Evolutionary conservation across 2,888 invertebrate species (phyloP), one percentile per base, ranked within the genome.

Genomic region (Sinhomidia bicolor): DNA sequence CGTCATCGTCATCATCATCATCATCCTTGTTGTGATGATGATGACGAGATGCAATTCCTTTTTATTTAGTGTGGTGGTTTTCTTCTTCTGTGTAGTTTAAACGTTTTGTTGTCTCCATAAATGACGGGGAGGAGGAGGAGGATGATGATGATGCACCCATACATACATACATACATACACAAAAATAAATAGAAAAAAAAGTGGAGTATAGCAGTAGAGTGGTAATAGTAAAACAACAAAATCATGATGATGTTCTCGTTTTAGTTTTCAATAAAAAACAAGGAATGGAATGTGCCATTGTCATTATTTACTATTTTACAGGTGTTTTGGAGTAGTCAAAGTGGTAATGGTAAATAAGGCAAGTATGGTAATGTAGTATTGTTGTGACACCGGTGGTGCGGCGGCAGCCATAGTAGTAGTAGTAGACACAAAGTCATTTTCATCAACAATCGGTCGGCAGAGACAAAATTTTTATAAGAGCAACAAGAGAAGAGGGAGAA

Each of bases 261-360:
- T 82, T 74, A 20, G 41, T 76, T 86, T 82, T 62, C 26, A 79
- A 32, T 62, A 23, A n/a, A 41, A 71, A 71, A 71, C 26, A 23
- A 23, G 17, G 29, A 26, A 80, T 76, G 68, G 84, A 88, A 83
- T 85, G 71, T 85, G 84, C 84, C 71, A 74, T 71, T 85, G 89
- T 89, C 85, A 84, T 88, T 79, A 78, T 83, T 79, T 84, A 80
- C 84, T 84, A 68, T 36, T 57, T 83, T 74, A 60, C 74, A 84
- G 76, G 84, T 84, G 36, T 9, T 65, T 23, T n/a, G 20, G 20
- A 23, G 57, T 57, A 9, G 32, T 14, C 5, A 12, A 29, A 29
- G 26, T 29, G 14, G 29, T 29, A 29, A 54, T 47, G n/a, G n/a
- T 47, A 41, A 65, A 29, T 23, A 68, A n/a, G n/a, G n/a, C n/a